These are phyloP conservation scores for Eospalax fontanierii DNA, from an alignment of 2,797 vertebrate species.

Conservation along the genomic window DNA sequence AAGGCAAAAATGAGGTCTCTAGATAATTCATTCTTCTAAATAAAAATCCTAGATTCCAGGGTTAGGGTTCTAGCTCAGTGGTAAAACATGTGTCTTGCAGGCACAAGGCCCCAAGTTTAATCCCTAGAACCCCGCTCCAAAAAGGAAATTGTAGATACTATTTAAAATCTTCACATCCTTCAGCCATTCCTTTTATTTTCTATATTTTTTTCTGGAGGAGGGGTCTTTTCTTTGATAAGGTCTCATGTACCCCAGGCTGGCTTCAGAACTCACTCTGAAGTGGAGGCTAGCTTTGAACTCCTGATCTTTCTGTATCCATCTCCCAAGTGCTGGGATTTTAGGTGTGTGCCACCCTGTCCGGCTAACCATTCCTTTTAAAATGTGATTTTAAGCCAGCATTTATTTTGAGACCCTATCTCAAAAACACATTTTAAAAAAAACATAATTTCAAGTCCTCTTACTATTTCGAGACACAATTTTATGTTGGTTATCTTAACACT, in stretches of 20 bases:
- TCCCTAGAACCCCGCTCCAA: background rate
- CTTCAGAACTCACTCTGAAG: background rate
- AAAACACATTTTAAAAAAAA: background rate
- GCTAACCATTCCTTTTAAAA: background rate
- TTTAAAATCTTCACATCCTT: background rate
- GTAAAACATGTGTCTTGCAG: background rate
- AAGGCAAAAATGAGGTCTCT: background rate
- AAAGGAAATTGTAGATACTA: background rate
- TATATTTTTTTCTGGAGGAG: background rate
- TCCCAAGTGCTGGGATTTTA: background rate
- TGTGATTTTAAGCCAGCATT: background rate
- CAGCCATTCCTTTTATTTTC: background rate
- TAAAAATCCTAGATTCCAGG: background rate
- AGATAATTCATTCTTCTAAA: background rate
- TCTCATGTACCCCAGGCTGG: background rate
- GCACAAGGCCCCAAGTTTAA: background rate
- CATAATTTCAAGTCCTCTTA: background rate
- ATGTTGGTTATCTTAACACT: background rate
- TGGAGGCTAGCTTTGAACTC: background rate
- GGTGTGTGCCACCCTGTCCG: background rate
- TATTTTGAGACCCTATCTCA: background rate
- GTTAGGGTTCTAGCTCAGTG: background rate
- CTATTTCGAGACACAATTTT: background rate
- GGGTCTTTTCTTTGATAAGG: background rate
- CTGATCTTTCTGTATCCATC: background rate